Conservation (phyloP, 2,113 vertebrate genomes). For the Phylloscopus trochiloides region DNA sequence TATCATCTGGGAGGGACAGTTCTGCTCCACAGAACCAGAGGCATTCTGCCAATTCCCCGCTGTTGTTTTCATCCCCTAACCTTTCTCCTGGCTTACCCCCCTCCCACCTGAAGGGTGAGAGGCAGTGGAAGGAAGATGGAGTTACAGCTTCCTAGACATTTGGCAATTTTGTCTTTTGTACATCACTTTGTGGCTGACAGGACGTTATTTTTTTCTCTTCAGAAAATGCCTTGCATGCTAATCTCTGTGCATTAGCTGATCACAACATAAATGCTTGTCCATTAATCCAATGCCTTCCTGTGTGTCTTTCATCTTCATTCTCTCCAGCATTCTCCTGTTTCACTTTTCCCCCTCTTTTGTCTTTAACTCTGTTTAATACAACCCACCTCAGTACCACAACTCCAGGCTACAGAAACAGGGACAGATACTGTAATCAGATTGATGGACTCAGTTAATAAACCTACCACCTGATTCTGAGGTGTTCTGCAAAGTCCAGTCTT, state of each 20-base stretch:
- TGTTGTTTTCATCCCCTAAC: neutral
- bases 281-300: slow-evolving; percentile 44
- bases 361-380: neutral
- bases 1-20: slow-evolving; percentile 3
- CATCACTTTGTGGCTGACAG: slow-evolving; percentile 33
- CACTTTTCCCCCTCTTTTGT: slow-evolving; percentile 5
- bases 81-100: neutral
- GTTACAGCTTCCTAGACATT: slow-evolving; percentile 41
- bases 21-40: neutral
- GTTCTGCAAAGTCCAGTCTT: neutral
- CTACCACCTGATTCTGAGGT: neutral
- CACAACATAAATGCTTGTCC: slow-evolving; percentile 47
- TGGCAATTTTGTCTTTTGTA: slow-evolving; percentile 12
- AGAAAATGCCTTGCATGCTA: slow-evolving; percentile 42
- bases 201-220: neutral
- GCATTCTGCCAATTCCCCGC: slow-evolving; percentile 25
- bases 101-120: neutral
- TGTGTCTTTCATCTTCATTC: slow-evolving; percentile 47
- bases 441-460: neutral
- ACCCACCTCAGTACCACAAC: neutral
- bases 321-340: slow-evolving; percentile 17
- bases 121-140: slow-evolving; percentile 34
- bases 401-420: neutral
- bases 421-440: neutral
- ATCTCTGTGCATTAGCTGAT: slow-evolving; percentile 52